Conservation (phyloP, 2,888 invertebrate genomes). For the Caenorhabditis sulstoni region DNA sequence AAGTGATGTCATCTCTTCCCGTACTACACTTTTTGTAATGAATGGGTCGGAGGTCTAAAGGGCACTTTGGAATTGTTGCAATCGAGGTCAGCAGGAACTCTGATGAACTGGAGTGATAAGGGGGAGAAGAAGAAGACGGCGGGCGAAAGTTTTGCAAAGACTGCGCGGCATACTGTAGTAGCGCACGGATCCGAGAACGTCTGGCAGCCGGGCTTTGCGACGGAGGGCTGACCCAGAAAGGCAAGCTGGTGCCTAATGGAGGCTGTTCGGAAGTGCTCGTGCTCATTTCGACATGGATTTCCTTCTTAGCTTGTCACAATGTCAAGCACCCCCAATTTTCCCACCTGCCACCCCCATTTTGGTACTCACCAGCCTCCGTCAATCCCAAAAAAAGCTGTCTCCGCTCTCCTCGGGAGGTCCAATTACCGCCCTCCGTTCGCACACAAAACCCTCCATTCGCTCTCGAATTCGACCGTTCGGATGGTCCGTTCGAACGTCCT, state of each 20-base stretch:
- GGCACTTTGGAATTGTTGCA: slow-evolving; percentile 25
- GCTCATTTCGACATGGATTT: slow-evolving; percentile 27
- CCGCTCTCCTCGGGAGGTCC: slow-evolving; percentile 12
- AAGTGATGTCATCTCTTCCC: slow-evolving; percentile 41
- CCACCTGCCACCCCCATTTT: slow-evolving; percentile 37
- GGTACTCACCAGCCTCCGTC: neutral
- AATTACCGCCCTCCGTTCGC: slow-evolving; percentile 18
- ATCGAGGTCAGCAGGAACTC: slow-evolving; percentile 30
- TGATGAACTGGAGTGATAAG: slow-evolving; percentile 6
- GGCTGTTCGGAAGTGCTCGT: slow-evolving; percentile 10
- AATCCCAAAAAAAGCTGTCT: neutral
- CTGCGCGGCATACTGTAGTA: too few relatives aligned
- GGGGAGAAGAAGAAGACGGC: slow-evolving; percentile 1
- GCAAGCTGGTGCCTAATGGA: neutral
- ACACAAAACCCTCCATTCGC: too few relatives aligned
- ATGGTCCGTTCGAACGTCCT: slow-evolving; percentile 27
- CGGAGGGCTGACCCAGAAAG: too few relatives aligned
- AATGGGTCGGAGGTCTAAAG: slow-evolving; percentile 16
- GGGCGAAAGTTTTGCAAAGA: neutral
- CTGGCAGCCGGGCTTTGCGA: too few relatives aligned
- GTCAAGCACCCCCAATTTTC: slow-evolving; percentile 35
- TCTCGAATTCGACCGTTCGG: slow-evolving; percentile 16
- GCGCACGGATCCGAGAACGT: too few relatives aligned
- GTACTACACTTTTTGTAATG: slow-evolving; percentile 28
- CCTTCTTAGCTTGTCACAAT: slow-evolving; percentile 38